Base-by-base conservation (phyloP, 2,797 vertebrate genomes). In the Sitta carolinensis region DNA sequence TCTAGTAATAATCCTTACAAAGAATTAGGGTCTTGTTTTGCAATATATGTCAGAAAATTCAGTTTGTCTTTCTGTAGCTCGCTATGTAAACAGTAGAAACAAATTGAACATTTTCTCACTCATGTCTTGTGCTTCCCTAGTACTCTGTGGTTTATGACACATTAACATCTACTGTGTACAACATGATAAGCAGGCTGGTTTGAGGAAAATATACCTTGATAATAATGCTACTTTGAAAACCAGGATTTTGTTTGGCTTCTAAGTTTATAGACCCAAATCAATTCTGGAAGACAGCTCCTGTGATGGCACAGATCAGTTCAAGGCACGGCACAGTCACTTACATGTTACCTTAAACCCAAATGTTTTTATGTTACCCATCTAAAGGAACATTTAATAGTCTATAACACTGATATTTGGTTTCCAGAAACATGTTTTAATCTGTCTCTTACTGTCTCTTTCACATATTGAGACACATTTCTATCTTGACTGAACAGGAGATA, bases 331-430 rank as follows among this genome's bases (percentile, higher is more conserved):
- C 1, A 4, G 0, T 64, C 57, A 36, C 22, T 51, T 63, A 43
- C 36, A 8, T 4, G 1, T 34, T 58, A 57, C 14, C 32, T 22
- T 70, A 66, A 76, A 92, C 10, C 1, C 4, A 85, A 45, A 13
- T 3, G 1, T 0, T 5, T 54, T 84, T 45, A n/a, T 14, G 1
- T 14, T 68, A 64, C 42, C 5, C 18, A 10, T 40, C 9, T 62
- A 70, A 67, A 43, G 6, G 5, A 13, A 25, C 11, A 16, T 74
- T 84, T 86, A 9, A 70, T 1, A n/a, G 21, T 50, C 21, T 47
- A 1, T n/a, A 51, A 51, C 6, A 36, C 4, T 55, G 51, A 42
- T 11, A 34, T n/a, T 42, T 19, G 30, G 10, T 38, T 76, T 67
- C 40, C 30, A 52, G 38, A 54, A 74, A 32, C 4, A 11, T 40